A percentile compares a stretch with the other conserved stretches of the same genome.
These are phyloP conservation scores for Byasa hedistus DNA, from an alignment of 2,888 invertebrate genomes.

Conservation along the genomic window DNA sequence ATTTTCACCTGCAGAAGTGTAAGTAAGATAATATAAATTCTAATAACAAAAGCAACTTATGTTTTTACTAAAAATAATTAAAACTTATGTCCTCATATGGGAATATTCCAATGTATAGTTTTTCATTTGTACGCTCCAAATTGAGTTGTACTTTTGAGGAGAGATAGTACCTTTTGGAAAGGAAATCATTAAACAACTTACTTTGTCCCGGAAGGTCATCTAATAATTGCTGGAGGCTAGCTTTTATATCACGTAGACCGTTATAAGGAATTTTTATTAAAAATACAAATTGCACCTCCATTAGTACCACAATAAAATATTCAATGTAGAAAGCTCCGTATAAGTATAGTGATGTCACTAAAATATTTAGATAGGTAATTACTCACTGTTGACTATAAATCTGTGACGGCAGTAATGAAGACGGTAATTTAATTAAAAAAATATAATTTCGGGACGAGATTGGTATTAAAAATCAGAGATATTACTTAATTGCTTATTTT, in stretches of 20 bases:
- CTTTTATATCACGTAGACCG: conserved; percentile 2
- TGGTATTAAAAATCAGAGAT: background rate
- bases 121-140: too few relatives aligned
- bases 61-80: too few relatives aligned
- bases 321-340: conserved; percentile 11
- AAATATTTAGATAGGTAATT: conserved; percentile 1
- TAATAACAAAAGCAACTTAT: too few relatives aligned
- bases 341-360: background rate
- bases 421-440: too few relatives aligned
- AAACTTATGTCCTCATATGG: too few relatives aligned
- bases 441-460: background rate
- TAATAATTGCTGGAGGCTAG: background rate
- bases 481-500: background rate
- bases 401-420: background rate
- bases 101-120: too few relatives aligned
- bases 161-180: background rate
- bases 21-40: too few relatives aligned
- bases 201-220: background rate
- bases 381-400: background rate
- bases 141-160: too few relatives aligned
- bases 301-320: conserved; percentile 10
- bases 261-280: conserved; percentile 6
- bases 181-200: background rate
- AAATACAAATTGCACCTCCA: conserved; percentile 5
- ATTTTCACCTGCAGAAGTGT: too few relatives aligned